Conservation (phyloP, 2,888 invertebrate species). For the Limnephilus rhombicus region DNA sequence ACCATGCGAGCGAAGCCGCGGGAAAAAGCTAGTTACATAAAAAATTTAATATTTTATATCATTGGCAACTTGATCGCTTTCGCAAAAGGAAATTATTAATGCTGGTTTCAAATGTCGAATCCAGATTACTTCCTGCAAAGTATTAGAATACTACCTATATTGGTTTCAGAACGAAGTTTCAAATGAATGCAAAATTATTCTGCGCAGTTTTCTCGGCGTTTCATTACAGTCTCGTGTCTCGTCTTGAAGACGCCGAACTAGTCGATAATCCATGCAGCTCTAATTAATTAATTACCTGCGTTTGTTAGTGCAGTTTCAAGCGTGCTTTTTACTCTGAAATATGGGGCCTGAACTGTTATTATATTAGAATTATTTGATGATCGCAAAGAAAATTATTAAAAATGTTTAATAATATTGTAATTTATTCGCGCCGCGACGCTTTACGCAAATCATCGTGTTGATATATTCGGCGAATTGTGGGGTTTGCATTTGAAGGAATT, state of each 20-base stretch:
- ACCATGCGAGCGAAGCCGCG: no score
- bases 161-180: neutral
- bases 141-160: neutral
- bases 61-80: neutral
- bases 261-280: neutral
- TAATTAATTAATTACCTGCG: neutral
- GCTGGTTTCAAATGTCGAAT: neutral
- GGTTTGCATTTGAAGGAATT: no score
- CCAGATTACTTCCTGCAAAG: neutral
- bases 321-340: neutral
- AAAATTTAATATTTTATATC: neutral
- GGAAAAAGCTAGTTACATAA: no score
- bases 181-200: neutral
- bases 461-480: neutral
- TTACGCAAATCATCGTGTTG: neutral
- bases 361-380: neutral
- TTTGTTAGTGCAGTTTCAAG: neutral
- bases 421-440: neutral
- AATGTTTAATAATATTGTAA: neutral
- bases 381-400: no score
- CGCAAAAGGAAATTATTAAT: neutral
- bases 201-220: neutral
- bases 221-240: neutral
- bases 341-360: neutral
- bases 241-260: neutral